These are phyloP conservation scores for Megaceryle alcyon DNA, from an alignment of 2,797 vertebrate genomes.

Conservation along the genomic window DNA sequence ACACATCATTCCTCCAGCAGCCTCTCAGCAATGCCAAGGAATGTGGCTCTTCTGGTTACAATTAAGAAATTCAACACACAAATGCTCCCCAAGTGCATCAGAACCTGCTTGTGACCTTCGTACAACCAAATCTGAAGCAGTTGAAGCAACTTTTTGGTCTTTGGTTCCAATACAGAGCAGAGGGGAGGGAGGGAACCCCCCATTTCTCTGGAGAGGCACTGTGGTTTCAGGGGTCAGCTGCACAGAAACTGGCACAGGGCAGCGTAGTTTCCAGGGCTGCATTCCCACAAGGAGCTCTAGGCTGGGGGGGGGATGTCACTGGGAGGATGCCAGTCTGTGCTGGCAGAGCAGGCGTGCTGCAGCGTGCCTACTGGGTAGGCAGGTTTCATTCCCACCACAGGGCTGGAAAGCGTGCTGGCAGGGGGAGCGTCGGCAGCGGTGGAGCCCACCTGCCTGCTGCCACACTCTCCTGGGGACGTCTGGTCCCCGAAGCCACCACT, in stretches of 20 bases:
- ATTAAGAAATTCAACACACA: constrained; percentile 62
- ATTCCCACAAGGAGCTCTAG: not conserved
- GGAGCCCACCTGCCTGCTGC: not conserved
- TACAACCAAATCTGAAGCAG: not conserved
- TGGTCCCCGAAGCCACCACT: accelerated
- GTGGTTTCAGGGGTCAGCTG: not conserved
- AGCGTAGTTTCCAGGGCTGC: not conserved
- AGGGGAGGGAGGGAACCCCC: not conserved
- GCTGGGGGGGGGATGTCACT: accelerated
- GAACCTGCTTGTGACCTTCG: constrained; percentile 63
- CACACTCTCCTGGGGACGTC: not conserved
- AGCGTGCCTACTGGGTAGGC: not conserved
- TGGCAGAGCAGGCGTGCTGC: accelerated
- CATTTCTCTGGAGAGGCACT: not conserved
- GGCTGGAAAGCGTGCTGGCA: not conserved
- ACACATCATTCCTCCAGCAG: constrained; percentile 46
- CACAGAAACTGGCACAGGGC: not conserved
- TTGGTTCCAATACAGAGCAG: not conserved
- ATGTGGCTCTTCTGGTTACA: constrained; percentile 66
- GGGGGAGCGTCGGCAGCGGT: accelerated
- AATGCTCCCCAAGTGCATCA: constrained; percentile 47
- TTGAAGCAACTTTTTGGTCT: not conserved
- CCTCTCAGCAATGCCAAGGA: constrained; percentile 47
- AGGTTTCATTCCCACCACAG: not conserved
- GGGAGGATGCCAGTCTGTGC: not conserved